Base-by-base conservation (phyloP, 1,140 invertebrate species). In the Drosophila rufa region DNA sequence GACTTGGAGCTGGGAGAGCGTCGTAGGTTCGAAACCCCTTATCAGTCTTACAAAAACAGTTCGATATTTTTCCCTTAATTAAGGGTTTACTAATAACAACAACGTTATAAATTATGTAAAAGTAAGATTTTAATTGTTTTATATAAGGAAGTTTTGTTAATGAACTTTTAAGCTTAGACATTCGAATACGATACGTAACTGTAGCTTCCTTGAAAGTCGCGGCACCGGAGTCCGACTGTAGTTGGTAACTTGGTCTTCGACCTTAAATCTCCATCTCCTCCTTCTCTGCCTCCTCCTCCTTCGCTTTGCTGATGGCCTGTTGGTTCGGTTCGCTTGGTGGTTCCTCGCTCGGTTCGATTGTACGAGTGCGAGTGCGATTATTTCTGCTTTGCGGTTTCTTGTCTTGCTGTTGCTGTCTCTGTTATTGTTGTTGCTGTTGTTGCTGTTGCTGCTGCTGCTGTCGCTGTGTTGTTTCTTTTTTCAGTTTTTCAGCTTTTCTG, bases 271-370 rank as follows among this genome's bases (percentile, higher is more conserved):
- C 30, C 30, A 36, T 42, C 19, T 33, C 45, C 51, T 43, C 25
- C 22, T 38, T 73, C 48, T 60, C 38, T 58, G 51, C 22, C 47
- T 61, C 47, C 43, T 33, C 46, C 51, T 47, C 33, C 27, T 40
- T 55, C 33, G 46, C 59, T 56, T 57, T 79, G 56, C 73, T 85
- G 82, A 6, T 85, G 75, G 65, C 82, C 82, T 86, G 82, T 62
- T 55, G 76, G 65, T 83, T 73, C 46, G 67, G 56, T 46, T 48
- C 45, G 66, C 47, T 67, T 74, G 38, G 70, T 75, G 69, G 59
- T 51, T 57, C 64, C 50, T 48, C 71, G 61, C 47, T 68, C 69
- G n/a, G 68, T 71, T 73, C 67, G 53, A 57, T 68, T 50, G 45
- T 68, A 25, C 66, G 61, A 70, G 30, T 70, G 19, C 56, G 69